Evolutionary conservation across 1,140 invertebrate genomes (phyloP).

Genomic region (Nomia melanderi): DNA sequence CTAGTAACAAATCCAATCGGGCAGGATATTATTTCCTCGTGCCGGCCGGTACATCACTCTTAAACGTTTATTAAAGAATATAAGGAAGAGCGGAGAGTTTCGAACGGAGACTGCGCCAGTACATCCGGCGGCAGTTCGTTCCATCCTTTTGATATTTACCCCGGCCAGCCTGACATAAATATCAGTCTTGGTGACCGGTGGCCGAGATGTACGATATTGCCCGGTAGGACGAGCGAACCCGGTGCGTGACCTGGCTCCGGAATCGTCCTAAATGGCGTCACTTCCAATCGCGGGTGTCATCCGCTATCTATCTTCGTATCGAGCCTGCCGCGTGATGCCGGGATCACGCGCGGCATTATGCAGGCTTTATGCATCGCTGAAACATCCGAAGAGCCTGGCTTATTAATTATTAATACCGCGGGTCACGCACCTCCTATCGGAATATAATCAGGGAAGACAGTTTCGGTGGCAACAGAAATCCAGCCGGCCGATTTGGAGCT

Average conservation of each 20-base stretch:
- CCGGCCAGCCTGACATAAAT: slow-evolving; percentile 48
- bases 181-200: slow-evolving; percentile 55
- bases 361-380: slow-evolving; percentile 19
- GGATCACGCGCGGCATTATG: slow-evolving; percentile 22
- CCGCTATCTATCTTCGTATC: slow-evolving; percentile 32
- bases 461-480: neutral
- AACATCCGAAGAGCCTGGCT: neutral
- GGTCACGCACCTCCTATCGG: neutral
- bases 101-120: neutral
- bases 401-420: slow-evolving; percentile 24
- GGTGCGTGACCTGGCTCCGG: slow-evolving; percentile 50
- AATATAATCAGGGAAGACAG: neutral
- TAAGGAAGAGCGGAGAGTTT: neutral
- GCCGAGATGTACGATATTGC: slow-evolving; percentile 60
- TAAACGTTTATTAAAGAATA: neutral
- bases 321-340: neutral
- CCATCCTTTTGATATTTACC: slow-evolving; percentile 54
- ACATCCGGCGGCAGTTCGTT: neutral
- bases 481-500: neutral
- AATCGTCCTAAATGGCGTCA: slow-evolving; percentile 56
- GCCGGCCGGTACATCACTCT: neutral
- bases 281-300: slow-evolving; percentile 42
- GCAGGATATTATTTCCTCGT: no score
- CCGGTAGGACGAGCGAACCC: slow-evolving; percentile 37
- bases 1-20: no score